Evolutionary conservation across 92 coral and sea anemone genomes (phyloP).

Genomic region (Phenganax subtilis): DNA sequence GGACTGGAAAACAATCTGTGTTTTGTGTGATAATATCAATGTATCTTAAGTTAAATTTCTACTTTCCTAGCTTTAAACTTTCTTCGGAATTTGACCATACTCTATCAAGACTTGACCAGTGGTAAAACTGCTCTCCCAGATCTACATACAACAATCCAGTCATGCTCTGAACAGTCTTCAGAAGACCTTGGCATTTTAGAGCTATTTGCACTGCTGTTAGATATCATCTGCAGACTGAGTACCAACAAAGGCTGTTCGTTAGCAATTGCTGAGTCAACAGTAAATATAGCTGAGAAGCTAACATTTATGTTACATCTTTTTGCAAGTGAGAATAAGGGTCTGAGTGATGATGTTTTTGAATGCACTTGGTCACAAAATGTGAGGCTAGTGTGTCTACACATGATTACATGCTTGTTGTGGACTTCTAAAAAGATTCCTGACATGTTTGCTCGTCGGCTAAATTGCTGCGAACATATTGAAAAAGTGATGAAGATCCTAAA

Average conservation of each 20-base stretch:
- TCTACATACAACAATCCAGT: not conserved
- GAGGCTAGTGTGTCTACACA: conserved; percentile 14
- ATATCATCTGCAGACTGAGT: conserved; percentile 12
- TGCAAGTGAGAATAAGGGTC: not conserved
- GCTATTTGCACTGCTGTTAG: conserved; percentile 13
- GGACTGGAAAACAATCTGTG: too few relatives aligned
- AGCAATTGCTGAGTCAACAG: conserved; percentile 22
- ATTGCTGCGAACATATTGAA: conserved; percentile 15
- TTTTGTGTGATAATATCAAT: not conserved
- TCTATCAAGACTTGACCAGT: not conserved
- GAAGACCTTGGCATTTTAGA: not conserved
- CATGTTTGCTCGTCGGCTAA: conserved; percentile 13
- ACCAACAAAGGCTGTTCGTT: conserved; percentile 12
- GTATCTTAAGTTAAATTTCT: not conserved
- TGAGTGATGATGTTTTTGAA: conserved; percentile 8
- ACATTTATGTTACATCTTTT: not conserved
- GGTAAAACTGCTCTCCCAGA: conserved; percentile 5
- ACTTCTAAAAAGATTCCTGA: not conserved
- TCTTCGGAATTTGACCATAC: not conserved
- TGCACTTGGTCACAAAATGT: conserved; percentile 28
- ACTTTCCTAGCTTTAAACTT: conserved; percentile 1
- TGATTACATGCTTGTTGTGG: conserved; percentile 19
- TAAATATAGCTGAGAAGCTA: conserved; percentile 28
- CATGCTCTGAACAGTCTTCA: not conserved
- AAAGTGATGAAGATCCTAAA: conserved; percentile 1